Percentiles rank a stretch among this genome's conserved stretches.
Evolutionary conservation across 2,888 invertebrate species (phyloP).

Genomic region (Allophyes oxyacanthae): DNA sequence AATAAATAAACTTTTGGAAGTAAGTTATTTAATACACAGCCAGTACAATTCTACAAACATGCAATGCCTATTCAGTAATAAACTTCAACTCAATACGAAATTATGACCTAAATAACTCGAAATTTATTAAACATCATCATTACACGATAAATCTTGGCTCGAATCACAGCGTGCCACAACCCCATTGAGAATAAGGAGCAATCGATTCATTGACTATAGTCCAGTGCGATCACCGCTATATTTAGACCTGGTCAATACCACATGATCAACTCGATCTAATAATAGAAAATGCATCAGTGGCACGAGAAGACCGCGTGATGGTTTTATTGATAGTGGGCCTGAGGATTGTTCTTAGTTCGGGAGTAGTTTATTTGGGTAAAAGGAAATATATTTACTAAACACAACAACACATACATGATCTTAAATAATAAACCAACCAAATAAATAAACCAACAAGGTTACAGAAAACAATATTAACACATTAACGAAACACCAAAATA

Average conservation of each 20-base stretch:
- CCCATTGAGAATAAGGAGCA: constrained; percentile 31
- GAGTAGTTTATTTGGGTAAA: constrained; percentile 15
- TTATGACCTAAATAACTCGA: constrained; percentile 17
- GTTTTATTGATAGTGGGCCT: constrained; percentile 55
- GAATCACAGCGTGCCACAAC: constrained; percentile 33
- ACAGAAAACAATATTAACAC: no score
- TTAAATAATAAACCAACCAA: no score
- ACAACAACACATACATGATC: no score
- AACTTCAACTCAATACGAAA: background rate
- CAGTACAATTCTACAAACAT: no score
- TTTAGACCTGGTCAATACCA: constrained; percentile 69
- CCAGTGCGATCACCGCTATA: constrained; percentile 69
- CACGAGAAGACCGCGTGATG: constrained; percentile 58
- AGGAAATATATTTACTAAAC: no score
- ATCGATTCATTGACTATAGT: constrained; percentile 60
- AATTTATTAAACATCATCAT: constrained; percentile 5
- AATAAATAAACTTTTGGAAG: no score
- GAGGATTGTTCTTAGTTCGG: constrained; percentile 10
- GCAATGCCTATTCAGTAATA: no score
- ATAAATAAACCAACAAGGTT: no score
- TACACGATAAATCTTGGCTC: constrained; percentile 17
- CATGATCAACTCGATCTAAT: constrained; percentile 67
- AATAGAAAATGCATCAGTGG: constrained; percentile 78
- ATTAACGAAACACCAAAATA: no score
- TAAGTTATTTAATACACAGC: no score